Base-by-base conservation (phyloP, 2,113 vertebrate genomes). In the Danio rerio region DNA sequence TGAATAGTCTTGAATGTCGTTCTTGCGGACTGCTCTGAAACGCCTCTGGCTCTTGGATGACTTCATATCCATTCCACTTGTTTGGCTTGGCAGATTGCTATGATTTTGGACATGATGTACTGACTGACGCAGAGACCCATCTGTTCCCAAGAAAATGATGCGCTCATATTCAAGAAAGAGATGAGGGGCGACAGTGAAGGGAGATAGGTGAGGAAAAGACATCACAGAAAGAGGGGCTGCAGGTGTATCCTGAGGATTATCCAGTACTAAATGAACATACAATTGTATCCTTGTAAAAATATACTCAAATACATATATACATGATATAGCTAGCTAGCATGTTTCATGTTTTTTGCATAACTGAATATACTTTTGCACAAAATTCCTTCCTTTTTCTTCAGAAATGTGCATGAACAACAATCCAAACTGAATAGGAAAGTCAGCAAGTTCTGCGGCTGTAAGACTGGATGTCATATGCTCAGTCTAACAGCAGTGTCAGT, bases 41-140 rank as follows among this genome's bases (percentile, higher is more conserved):
- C 1, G 43, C 81, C 65, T 50, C 77, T 58, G 69, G 82, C 69
- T 63, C 49, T 80, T 56, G 69, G 59, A 84, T 74, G 69, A 74
- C 50, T 80, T 84, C 42, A 68, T 21, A 74, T 84, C 42, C 42
- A 74, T 80, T 84, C 66, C 82, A 49, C 68, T 73, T 68, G 49
- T 66, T 81, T 81, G 65, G 45, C 56, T 56, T 84, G 71, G 73
- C 83, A 84, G 69, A 84, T 75, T 84, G 72, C 78, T 81, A 45
- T 76, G 71, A 76, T 84, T 84, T 31, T 84, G 61, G 63, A 74
- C 71, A 84, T 76, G 83, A 84, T 84, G 71, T 74, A 81, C 71
- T 74, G 70, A 76, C 71, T 68, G 58, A 76, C 55, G 53, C 70
- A 72, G 78, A 59, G 77, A 63, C 65, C 83, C 78, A 84, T 84